Base-by-base conservation (phyloP, 2,113 vertebrate genomes). In the Pterocles burchelli region DNA sequence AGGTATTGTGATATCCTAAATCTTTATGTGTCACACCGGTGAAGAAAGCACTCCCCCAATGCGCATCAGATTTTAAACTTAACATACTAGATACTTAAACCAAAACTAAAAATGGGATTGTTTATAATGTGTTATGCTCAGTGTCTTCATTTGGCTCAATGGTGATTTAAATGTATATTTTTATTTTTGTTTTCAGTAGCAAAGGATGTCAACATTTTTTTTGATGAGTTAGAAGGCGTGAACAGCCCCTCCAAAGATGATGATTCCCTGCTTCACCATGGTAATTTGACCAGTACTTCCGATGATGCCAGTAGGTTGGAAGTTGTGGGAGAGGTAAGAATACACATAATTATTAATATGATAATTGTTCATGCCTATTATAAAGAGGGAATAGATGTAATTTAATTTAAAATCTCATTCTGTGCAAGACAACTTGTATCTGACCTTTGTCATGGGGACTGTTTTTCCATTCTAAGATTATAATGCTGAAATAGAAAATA, bases 201-300 rank as follows among this genome's bases (percentile, higher is more conserved):
- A 96, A 99, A 98, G 95, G 98, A 99, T 89, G 98, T 99, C 86
- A 99, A 99, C 73, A 98, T 99, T 97, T 98, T 98, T 95, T 98
- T 99, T 91, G 98, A 99, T 93, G 97, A 98, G 93, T 97, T 99
- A 81, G 98, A 98, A 93, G 98, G 97, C 45, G 96, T 97, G 95
- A 98, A 98, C 96, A 99, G 97, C 89, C 98, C 98, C 55, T 99
- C 98, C 96, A 99, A 99, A 98, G 99, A 99, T 22, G 98, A 99
- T 6, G 98, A 99, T 94, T 99, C 99, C 62, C 94, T 99, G 71
- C 98, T 99, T 91, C 98, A 99, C 94, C 98, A 98, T 38, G 98
- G 97, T 90, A 99, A 99, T 75, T 96, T 98, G 96, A 99, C 98
- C 94, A 98, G 98, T 96, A 98, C 98, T 96, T 98, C 98, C 14